Evolutionary conservation across 2,888 invertebrate genomes (phyloP).

Genomic region (Apotomis betuletana): DNA sequence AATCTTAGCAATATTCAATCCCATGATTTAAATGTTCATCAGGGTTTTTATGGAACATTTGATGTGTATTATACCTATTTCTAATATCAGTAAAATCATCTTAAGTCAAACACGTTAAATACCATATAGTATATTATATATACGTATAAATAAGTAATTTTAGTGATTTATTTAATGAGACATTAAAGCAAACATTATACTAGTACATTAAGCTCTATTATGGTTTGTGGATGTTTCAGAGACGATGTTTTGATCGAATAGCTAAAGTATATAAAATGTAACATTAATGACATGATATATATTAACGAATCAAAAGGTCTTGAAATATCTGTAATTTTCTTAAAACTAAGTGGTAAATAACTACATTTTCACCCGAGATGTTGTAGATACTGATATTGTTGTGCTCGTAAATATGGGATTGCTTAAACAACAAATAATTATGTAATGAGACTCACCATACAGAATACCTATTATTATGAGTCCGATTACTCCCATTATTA

Average conservation of each 20-base stretch:
- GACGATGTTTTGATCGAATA: neutral
- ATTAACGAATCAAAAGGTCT: neutral
- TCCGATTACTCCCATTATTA: slow-evolving; percentile 40
- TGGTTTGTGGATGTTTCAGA: neutral
- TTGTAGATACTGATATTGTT: slow-evolving; percentile 12
- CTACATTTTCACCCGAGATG: slow-evolving; percentile 5
- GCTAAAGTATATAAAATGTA: neutral
- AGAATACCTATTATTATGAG: slow-evolving; percentile 42
- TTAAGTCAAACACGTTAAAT: neutral
- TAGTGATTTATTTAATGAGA: slow-evolving; percentile 14
- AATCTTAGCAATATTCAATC: no score
- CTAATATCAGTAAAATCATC: slow-evolving; percentile 20
- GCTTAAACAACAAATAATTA: slow-evolving; percentile 19
- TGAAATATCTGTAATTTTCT: neutral
- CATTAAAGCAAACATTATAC: slow-evolving; percentile 4
- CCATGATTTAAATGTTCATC: no score
- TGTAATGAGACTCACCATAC: slow-evolving; percentile 34
- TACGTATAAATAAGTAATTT: neutral
- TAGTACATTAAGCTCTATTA: slow-evolving; percentile 15
- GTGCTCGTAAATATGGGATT: slow-evolving; percentile 15
- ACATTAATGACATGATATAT: neutral
- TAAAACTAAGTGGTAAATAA: neutral
- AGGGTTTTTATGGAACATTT: no score
- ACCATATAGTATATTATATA: neutral
- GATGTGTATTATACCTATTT: neutral